A percentile compares a stretch with the other conserved stretches of the same genome.
phyloP scores from a whole-genome alignment of 2,797 vertebrate genomes.

The Eulemur albifrons region DNA sequence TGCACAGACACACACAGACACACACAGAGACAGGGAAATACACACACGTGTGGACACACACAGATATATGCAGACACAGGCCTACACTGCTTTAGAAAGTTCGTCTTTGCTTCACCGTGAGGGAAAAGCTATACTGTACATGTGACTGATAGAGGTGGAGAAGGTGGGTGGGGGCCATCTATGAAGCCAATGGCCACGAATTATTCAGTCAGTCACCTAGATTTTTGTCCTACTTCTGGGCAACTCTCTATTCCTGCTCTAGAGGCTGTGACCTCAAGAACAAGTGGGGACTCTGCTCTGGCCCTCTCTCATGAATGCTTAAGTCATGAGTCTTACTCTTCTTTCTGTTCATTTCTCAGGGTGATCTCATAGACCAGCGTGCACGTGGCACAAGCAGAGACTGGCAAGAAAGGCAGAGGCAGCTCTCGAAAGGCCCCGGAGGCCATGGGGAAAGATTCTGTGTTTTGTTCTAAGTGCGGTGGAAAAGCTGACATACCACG shows the following conservation, averaged over 20 bases:
- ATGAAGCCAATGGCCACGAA: background rate
- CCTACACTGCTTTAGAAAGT: background rate
- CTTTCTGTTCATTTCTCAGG: background rate
- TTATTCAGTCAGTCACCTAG: background rate
- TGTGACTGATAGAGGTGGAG: background rate
- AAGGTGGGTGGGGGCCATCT: background rate
- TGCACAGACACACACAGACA: background rate
- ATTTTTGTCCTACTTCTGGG: background rate
- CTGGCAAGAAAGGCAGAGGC: background rate
- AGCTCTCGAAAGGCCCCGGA: background rate
- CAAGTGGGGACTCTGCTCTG: background rate
- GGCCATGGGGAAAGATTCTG: background rate
- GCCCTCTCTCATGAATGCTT: background rate
- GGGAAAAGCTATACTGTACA: background rate
- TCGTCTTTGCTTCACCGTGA: background rate
- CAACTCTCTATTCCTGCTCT: background rate
- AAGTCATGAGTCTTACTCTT: background rate
- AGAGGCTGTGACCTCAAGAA: background rate
- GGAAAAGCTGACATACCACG: background rate
- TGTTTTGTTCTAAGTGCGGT: background rate
- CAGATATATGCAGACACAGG: background rate
- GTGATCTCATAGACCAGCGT: background rate
- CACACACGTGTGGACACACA: background rate
- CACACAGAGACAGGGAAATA: background rate
- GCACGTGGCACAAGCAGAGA: background rate